These are phyloP conservation scores for Trogon melanurus DNA, from an alignment of 2,113 vertebrate genomes.

Conservation along the genomic window DNA sequence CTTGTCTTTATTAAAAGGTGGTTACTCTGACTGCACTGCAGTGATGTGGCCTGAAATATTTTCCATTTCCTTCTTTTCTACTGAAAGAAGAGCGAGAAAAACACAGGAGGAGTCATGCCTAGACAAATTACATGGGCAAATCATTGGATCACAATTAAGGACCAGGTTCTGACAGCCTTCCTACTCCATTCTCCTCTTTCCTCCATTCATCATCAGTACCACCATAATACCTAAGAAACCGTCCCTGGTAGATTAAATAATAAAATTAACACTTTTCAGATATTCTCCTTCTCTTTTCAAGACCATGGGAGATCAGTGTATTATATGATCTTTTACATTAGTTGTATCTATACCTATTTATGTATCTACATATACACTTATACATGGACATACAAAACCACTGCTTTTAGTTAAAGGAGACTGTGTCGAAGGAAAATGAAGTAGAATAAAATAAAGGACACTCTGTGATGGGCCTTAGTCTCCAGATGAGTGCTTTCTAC, in stretches of 20 bases:
- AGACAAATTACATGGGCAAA: neutral
- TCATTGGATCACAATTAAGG: neutral
- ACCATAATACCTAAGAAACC: neutral
- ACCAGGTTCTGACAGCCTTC: neutral
- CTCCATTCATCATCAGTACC: neutral
- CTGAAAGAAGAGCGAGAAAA: neutral
- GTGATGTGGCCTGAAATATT: neutral
- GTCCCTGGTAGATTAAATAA: neutral
- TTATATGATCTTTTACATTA: neutral
- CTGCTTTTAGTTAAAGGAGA: neutral
- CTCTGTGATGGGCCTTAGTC: neutral
- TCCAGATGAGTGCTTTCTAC: neutral
- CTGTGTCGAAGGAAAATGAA: neutral
- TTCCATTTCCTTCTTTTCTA: neutral
- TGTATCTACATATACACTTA: neutral
- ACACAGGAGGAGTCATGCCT: neutral
- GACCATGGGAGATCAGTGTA: fast-evolving
- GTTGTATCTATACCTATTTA: fast-evolving
- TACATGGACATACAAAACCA: no score
- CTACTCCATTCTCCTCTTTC: neutral
- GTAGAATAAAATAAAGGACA: neutral
- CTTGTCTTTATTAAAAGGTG: neutral
- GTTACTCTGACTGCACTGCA: neutral
- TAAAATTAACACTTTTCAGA: neutral
- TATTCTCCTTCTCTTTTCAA: neutral